Conservation (phyloP, 23 tunicate species). For the Diplosoma virens region DNA sequence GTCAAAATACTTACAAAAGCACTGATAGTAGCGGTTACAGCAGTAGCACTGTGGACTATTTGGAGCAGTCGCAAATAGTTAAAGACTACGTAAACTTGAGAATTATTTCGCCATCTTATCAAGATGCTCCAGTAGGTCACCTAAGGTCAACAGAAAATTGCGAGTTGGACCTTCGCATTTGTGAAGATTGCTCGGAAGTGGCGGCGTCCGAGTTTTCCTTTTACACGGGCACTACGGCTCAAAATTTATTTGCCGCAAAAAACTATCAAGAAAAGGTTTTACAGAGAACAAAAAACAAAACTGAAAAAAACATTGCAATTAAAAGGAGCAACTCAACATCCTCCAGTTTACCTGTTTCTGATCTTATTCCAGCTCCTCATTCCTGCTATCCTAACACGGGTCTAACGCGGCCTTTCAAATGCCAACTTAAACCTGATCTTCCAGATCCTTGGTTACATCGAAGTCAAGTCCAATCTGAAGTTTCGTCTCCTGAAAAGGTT, state of each 20-base stretch:
- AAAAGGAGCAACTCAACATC: too few species aligned
- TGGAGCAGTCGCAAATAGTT: conserved; percentile 52
- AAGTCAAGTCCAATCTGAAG: neutral
- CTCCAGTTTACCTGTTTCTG: neutral
- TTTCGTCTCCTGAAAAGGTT: neutral
- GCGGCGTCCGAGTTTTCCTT: conserved; percentile 13
- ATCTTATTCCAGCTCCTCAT: conserved; percentile 74
- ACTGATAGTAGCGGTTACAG: conserved; percentile 96
- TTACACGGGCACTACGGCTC: too few species aligned
- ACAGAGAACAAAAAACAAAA: too few species aligned
- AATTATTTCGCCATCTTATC: too few species aligned
- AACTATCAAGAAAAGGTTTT: too few species aligned
- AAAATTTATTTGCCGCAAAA: too few species aligned
- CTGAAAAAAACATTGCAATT: too few species aligned
- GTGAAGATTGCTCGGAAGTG: conserved; percentile 17
- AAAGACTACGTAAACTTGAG: neutral
- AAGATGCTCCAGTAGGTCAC: too few species aligned
- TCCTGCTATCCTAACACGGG: conserved; percentile 50
- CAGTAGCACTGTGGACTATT: conserved; percentile 82
- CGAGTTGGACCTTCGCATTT: neutral
- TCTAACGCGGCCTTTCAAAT: neutral
- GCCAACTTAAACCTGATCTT: neutral
- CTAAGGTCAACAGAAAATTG: neutral
- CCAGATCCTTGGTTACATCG: conserved; percentile 33
- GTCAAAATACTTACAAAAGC: conserved; percentile 87